Base-by-base conservation (phyloP, 2,888 invertebrate species). In the Scaptomyza polygonia region DNA sequence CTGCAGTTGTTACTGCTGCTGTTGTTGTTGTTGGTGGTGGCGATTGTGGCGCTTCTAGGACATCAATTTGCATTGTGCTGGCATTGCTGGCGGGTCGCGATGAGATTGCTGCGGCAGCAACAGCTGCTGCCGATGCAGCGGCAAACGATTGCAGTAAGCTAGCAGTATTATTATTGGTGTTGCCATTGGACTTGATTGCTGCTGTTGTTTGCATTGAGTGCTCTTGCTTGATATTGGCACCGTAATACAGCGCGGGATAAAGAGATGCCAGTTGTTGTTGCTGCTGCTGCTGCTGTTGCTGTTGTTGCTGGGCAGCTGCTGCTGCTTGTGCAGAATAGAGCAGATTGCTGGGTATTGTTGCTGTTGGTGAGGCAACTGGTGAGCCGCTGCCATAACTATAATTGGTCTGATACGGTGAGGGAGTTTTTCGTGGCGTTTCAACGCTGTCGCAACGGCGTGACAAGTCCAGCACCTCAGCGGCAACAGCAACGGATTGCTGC, bases 361-460 rank as follows among this genome's bases (percentile, higher is more conserved):
- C 70, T 11, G 74, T 83, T 25, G 89, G 85, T 4, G 89, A 86
- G 32, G 66, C 78, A 5, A 79, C 58, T 12, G 91, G 91, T 0
- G 91, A 91, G 25, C 74, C 84, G 49, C 88, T 88, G 52, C 88
- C 87, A 34, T 83, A 87, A 62, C 91, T 91, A 5, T 89, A 90
- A 52, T 72, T 86, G n/a, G 89, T 89, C 56, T 89, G 89, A 57
- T 89, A 90, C 0, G 91, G 92, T 0, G 92, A 91, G 0, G 91
- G 90, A 0, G 92, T 91, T 72, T 90, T 91, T 18, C 89, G 73
- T 39, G 86, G 59, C 2, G 86, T 85, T 64, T 91, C 91, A 3
- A 89, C 86, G 16, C 91, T 90, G 76, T 91, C 91, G 52, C 90
- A 90, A 48, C 90, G 91, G 1, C 90, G 82, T 1, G 92, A 92